Evolutionary conservation across 2,888 invertebrate genomes (phyloP), one percentile per base, ranked within the genome.

Genomic region (Metallyticus violacea): DNA sequence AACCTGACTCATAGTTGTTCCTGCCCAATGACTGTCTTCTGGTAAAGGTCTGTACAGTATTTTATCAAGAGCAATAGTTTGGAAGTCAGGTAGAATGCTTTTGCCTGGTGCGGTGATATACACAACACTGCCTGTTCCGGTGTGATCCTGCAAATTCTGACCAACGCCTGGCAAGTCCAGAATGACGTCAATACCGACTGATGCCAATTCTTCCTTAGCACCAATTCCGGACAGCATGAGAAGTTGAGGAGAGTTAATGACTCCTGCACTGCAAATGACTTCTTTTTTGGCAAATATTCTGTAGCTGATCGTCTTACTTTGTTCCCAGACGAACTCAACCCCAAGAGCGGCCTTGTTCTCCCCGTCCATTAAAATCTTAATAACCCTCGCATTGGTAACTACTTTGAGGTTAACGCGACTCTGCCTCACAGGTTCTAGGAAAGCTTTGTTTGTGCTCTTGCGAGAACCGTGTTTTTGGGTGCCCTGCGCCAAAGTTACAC

Each of bases 121-220:
- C 1, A 29, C 2, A 30, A 2, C n/a, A 2, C 30, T 7, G 3
- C 22, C 27, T 26, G 84, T 26, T 25, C 27, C 27, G 9, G 22
- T n/a, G 26, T 84, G 84, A 77, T 77, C 77, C 91, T 97, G 97
- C 0, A 97, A 93, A 91, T 97, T 97, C 90, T 94, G 25, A 0
- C 93, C 93, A 0, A 93, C 93, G 0, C 30, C 30, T 3, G 92
- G 90, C n/a, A 92, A 90, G 88, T 93, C 91, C 77, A 90, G 87
- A 15, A 92, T 77, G 5, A 91, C 90, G 0, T 91, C 87, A 28
- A 84, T 84, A 6, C 84, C 84, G 0, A 84, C 1, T 1, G 84
- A 77, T 84, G 26, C 25, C 15, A 84, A 26, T 1, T 30, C 2
- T 76, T 84, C 84, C n/a, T 84, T 26, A 6, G 77, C 28, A 15